These are phyloP conservation scores for Pterocles gutturalis DNA, from an alignment of 2,113 vertebrate species.

Conservation along the genomic window DNA sequence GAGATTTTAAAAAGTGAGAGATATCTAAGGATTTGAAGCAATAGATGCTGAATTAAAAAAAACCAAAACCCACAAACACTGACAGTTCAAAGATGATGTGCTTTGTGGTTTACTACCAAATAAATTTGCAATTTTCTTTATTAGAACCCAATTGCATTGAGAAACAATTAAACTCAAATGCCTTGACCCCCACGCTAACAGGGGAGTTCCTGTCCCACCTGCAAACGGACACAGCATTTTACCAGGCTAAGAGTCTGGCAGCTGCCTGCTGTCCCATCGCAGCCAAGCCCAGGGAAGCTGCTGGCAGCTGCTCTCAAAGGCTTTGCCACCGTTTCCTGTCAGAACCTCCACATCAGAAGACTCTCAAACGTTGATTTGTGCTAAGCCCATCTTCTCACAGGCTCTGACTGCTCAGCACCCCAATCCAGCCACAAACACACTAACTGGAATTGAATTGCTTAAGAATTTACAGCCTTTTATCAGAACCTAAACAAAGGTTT, in stretches of 20 bases:
- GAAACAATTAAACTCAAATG: background rate
- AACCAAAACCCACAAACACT: background rate
- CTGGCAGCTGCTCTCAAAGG: background rate
- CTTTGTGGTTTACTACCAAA: background rate
- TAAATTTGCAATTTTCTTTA: background rate
- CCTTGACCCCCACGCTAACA: accelerated
- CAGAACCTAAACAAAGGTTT: background rate
- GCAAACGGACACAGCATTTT: accelerated
- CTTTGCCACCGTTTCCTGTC: background rate
- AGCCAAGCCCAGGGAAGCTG: accelerated
- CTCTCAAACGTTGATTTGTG: background rate
- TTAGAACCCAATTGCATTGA: background rate
- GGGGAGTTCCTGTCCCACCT: background rate
- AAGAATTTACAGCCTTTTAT: background rate
- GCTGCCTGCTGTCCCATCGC: background rate
- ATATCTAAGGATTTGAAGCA: background rate
- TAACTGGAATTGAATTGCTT: background rate
- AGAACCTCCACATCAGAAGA: background rate
- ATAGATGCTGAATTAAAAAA: background rate
- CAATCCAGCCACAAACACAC: background rate
- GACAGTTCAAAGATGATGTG: background rate
- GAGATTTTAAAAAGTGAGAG: too few relatives aligned
- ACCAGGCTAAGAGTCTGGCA: accelerated
- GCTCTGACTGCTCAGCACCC: background rate
- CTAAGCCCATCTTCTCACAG: background rate